Evolutionary conservation across 2,797 vertebrate genomes (phyloP).

Genomic region (Staurois parvus): DNA sequence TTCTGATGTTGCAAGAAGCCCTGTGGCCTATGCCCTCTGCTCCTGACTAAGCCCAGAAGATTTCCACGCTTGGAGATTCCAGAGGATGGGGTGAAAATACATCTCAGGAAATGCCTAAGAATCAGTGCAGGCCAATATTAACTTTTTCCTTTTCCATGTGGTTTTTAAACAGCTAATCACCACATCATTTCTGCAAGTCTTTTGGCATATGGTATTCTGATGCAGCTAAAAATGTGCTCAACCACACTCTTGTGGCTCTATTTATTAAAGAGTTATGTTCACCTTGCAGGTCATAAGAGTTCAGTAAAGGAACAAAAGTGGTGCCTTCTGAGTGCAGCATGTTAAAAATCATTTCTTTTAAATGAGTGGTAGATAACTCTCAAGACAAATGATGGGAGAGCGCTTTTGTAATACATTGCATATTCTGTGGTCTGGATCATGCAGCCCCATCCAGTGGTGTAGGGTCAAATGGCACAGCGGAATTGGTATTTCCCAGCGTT

Average conservation of each 20-base stretch:
- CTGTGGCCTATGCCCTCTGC: conserved; percentile 33
- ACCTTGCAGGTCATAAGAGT: neutral
- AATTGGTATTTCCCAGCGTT: no score
- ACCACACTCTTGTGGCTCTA: neutral
- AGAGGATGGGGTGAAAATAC: conserved; percentile 34
- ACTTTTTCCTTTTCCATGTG: conserved; percentile 23
- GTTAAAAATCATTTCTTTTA: no score
- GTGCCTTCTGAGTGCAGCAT: no score
- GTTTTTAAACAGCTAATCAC: neutral
- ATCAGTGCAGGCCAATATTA: conserved; percentile 24
- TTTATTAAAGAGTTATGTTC: conserved; percentile 14
- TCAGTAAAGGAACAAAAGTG: no score
- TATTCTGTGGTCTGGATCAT: no score
- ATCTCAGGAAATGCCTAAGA: conserved; percentile 51
- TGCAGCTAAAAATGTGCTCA: neutral
- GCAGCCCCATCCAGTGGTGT: no score
- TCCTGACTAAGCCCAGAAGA: conserved; percentile 43
- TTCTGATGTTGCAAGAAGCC: conserved; percentile 46
- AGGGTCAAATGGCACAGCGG: no score
- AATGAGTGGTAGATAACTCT: no score
- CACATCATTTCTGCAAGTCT: neutral
- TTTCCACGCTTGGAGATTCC: conserved; percentile 42
- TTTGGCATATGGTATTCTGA: conserved; percentile 4
- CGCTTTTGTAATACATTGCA: no score
- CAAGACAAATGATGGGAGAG: no score